Base-by-base conservation (phyloP, 2,888 invertebrate species). In the Ormia ochracea region DNA sequence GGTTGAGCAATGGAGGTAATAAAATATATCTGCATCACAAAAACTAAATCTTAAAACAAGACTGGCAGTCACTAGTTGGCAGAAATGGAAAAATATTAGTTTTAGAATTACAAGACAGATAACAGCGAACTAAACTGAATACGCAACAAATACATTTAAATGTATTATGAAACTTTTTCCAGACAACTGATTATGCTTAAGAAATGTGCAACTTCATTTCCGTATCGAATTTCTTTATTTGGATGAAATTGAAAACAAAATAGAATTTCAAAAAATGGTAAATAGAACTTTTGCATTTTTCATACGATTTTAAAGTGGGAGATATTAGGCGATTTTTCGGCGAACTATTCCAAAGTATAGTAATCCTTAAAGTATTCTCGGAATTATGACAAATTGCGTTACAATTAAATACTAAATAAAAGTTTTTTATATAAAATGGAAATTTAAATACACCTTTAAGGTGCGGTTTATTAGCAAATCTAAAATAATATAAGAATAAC, bases 21-120 rank as follows among this genome's bases (percentile, higher is more conserved):
- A 73, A 73, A 78, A 78, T 68, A 78, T 66, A 72, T n/a, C 72
- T 52, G 48, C 76, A 50, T 23, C 65, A 36, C 31, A 33, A 66
- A 23, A 68, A 48, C 48, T 43, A 14, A 68, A 59, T 33, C 14
- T 56, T 17, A n/a, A 65, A 48, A 19, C 23, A 45, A 68, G 28
- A 68, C 75, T 43, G 14, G 58, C 33, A 59, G 45, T 28, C 48
- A 28, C 68, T 59, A 28, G 38, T 65, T 56, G 19, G 28, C 28
- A 31, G 38, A 43, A 48, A 48, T 26, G 4, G 17, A 4, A 33
- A 23, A 21, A 21, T 43, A 52, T 48, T 45, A 52, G 43, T 58
- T 45, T 58, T 12, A 56, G 21, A 50, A 66, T 38, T 4, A 63
- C 54, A 43, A 56, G 10, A 50, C 38, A 59, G 50, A 26, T 59